Conservation (phyloP, 2,797 vertebrate genomes). For the Moxostoma hubbsi region DNA sequence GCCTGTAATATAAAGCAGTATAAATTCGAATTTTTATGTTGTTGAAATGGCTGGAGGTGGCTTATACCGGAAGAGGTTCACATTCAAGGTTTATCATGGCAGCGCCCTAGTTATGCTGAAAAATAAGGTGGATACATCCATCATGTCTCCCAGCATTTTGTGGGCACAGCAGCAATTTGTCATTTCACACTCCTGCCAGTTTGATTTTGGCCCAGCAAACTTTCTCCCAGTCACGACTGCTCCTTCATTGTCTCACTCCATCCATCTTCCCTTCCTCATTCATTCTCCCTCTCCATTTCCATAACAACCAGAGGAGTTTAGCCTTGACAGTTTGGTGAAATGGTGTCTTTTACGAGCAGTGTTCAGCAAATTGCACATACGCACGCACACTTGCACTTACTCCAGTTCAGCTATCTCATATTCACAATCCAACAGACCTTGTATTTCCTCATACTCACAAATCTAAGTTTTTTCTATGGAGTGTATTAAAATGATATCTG, state of each 20-base stretch:
- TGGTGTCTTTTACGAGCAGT: neutral
- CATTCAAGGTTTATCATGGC: too few species aligned
- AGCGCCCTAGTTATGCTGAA: too few species aligned
- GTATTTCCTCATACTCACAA: neutral
- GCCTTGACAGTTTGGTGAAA: constrained; percentile 29
- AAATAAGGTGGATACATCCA: constrained; percentile 1
- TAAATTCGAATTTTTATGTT: too few species aligned
- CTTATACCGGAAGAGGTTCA: too few species aligned
- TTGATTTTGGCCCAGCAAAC: constrained; percentile 31
- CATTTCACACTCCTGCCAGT: constrained; percentile 27
- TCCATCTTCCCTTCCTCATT: constrained; percentile 5
- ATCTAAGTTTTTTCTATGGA: neutral
- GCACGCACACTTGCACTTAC: neutral
- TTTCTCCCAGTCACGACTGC: constrained; percentile 22
- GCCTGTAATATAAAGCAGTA: too few species aligned
- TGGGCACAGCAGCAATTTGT: constrained; percentile 32
- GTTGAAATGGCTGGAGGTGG: too few species aligned
- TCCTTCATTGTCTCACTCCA: constrained; percentile 4
- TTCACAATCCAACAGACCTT: too few species aligned
- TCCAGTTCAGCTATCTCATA: neutral
- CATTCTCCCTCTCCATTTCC: constrained; percentile 25
- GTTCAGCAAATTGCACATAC: constrained; percentile 1
- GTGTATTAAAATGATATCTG: neutral
- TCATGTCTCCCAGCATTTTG: constrained; percentile 16
- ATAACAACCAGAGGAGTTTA: constrained; percentile 47